These are phyloP conservation scores for Pseudomyrmex gracilis DNA, from an alignment of 1,140 invertebrate genomes.

Conservation along the genomic window DNA sequence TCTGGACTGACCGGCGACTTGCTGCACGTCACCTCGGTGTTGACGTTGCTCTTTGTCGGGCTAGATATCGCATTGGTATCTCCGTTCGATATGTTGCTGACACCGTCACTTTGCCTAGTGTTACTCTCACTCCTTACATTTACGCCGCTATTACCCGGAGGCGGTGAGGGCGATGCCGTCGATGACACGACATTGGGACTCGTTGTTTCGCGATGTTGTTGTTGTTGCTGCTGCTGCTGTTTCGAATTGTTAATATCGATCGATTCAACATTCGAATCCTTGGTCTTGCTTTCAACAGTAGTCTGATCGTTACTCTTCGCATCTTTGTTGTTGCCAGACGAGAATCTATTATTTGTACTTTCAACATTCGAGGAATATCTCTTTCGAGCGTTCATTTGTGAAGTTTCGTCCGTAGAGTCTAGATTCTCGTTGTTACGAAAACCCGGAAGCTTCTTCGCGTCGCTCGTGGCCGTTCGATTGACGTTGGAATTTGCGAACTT, in stretches of 20 bases:
- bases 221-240: slow-evolving; percentile 23
- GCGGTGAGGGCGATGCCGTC: slow-evolving; percentile 80
- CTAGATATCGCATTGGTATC: slow-evolving; percentile 19
- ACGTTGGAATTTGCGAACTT: slow-evolving; percentile 1
- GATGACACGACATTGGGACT: slow-evolving; percentile 79
- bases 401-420: slow-evolving; percentile 12
- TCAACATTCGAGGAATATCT: slow-evolving; percentile 45
- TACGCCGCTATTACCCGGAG: slow-evolving; percentile 53
- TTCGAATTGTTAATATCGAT: slow-evolving; percentile 46
- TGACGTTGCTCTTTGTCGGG: slow-evolving; percentile 36
- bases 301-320: slow-evolving; percentile 12
- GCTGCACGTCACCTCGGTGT: slow-evolving; percentile 68
- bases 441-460: slow-evolving; percentile 17
- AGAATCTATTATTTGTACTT: slow-evolving; percentile 28
- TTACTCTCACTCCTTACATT: slow-evolving; percentile 16
- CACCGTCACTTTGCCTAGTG: neutral
- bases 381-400: slow-evolving; percentile 40
- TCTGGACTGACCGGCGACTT: slow-evolving; percentile 81
- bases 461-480: neutral
- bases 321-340: neutral
- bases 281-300: slow-evolving; percentile 22
- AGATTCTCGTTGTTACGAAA: slow-evolving; percentile 42
- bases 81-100: slow-evolving; percentile 22
- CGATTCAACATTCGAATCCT: slow-evolving; percentile 3
- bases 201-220: slow-evolving; percentile 69